phyloP scores from a whole-genome alignment of 2,797 vertebrate species.

The Karalla daura region DNA sequence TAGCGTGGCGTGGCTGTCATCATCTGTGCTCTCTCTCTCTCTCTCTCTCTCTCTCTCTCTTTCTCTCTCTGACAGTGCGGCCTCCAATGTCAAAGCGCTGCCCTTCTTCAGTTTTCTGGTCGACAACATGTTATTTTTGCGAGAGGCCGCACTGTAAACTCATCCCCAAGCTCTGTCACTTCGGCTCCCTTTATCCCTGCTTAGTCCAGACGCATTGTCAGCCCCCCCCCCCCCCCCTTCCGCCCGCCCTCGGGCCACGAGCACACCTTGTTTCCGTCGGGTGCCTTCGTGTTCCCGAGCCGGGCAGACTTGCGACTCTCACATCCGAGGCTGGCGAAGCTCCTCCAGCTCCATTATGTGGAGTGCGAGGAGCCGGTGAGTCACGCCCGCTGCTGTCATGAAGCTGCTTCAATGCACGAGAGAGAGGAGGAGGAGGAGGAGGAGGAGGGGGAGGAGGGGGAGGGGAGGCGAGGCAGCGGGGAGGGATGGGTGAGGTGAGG shows the following conservation, averaged over 20 bases:
- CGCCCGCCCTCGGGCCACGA: background rate
- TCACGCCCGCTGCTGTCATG: conserved; percentile 69
- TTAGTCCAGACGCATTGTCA: conserved; percentile 7
- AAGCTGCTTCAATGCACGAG: conserved; percentile 30
- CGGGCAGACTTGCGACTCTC: conserved; percentile 59
- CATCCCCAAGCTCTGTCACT: no score
- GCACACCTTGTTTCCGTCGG: conserved; percentile 44
- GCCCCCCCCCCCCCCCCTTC: conserved; percentile 5
- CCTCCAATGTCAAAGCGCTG: no score
- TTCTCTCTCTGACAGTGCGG: no score
- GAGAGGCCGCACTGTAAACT: no score
- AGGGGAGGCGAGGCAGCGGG: no score
- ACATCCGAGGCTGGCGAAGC: conserved; percentile 54
- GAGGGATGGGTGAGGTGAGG: no score
- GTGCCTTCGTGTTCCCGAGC: conserved; percentile 14
- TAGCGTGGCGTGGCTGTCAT: no score
- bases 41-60: no score
- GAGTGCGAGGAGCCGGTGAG: conserved; percentile 68
- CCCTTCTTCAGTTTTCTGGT: no score
- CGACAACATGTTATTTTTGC: no score
- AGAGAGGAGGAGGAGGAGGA: background rate
- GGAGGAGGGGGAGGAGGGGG: background rate
- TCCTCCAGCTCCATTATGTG: conserved; percentile 53
- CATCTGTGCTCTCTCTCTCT: no score
- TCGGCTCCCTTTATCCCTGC: no score